These are phyloP conservation scores for Brachionus koreanus DNA, from an alignment of 1,140 invertebrate genomes.

Conservation along the genomic window DNA sequence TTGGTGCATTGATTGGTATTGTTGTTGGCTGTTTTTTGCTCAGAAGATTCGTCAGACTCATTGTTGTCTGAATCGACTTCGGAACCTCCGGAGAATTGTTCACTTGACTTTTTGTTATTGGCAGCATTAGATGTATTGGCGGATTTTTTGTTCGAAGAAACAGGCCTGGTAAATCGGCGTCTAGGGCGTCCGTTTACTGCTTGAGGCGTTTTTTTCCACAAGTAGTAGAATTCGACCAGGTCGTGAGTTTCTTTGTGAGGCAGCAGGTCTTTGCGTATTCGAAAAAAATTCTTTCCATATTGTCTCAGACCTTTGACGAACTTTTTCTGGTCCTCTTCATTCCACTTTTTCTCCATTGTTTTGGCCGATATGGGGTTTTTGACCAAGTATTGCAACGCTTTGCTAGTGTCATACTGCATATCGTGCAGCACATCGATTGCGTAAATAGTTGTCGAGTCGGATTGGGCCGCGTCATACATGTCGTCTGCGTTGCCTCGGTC, in stretches of 20 bases:
- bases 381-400: conserved; percentile 46
- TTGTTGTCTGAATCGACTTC: conserved; percentile 89
- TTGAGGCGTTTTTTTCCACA: conserved; percentile 99
- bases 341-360: conserved; percentile 93
- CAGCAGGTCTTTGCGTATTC: conserved; percentile 89
- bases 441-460: conserved; percentile 96
- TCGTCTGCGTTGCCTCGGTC: conserved; percentile 69
- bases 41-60: conserved; percentile 69
- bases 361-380: conserved; percentile 79
- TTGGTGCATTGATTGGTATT: conserved; percentile 15
- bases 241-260: conserved; percentile 63
- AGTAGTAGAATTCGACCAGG: conserved; percentile 95
- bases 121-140: conserved; percentile 42
- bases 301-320: conserved; percentile 95
- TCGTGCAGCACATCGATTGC: conserved; percentile 78
- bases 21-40: neutral
- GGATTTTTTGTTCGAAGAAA: conserved; percentile 75
- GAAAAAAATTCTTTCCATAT: conserved; percentile 98
- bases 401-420: conserved; percentile 1
- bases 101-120: conserved; percentile 20
- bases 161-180: conserved; percentile 69
- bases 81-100: conserved; percentile 60
- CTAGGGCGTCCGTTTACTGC: conserved; percentile 80
- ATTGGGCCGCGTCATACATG: conserved; percentile 79
- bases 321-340: conserved; percentile 91